Evolutionary conservation across 2,113 vertebrate species (phyloP).

Genomic region (Bothrops jararaca): DNA sequence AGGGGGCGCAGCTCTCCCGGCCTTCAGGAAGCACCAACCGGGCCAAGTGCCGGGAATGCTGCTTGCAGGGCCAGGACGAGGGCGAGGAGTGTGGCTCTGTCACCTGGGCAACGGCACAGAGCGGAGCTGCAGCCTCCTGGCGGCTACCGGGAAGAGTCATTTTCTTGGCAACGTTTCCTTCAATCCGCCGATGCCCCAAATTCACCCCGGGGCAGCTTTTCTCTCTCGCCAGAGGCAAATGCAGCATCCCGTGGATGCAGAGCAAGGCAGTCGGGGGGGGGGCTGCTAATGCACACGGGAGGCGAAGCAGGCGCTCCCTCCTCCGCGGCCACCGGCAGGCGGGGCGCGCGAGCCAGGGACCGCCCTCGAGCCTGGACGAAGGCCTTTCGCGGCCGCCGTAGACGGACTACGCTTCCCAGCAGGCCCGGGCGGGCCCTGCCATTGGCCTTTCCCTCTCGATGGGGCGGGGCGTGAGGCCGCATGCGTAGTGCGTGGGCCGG

Average conservation of each 20-base stretch:
- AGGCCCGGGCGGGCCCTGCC: not conserved
- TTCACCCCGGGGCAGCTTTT: not conserved
- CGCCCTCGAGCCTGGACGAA: no score
- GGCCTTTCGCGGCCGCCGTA: not conserved
- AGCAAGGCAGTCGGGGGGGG: no score
- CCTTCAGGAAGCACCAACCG: not conserved
- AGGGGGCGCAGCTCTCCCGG: not conserved
- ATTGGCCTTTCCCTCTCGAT: not conserved
- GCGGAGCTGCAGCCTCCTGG: not conserved
- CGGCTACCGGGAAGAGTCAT: not conserved
- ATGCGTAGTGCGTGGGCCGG: not conserved
- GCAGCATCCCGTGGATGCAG: not conserved
- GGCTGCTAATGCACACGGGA: no score
- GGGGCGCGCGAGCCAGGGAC: not conserved
- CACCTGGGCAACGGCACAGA: not conserved
- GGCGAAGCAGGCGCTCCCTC: no score
- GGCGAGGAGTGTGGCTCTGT: not conserved
- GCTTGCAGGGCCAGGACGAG: not conserved
- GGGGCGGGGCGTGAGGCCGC: not conserved
- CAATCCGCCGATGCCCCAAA: not conserved
- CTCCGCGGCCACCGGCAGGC: not conserved
- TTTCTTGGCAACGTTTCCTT: not conserved
- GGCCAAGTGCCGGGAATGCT: not conserved
- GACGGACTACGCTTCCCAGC: conserved; percentile 9
- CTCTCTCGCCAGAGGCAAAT: not conserved